Percentiles rank a stretch among this genome's conserved stretches.
Conservation (phyloP, 2,113 vertebrate genomes). For the Ariopsis seemanni region DNA sequence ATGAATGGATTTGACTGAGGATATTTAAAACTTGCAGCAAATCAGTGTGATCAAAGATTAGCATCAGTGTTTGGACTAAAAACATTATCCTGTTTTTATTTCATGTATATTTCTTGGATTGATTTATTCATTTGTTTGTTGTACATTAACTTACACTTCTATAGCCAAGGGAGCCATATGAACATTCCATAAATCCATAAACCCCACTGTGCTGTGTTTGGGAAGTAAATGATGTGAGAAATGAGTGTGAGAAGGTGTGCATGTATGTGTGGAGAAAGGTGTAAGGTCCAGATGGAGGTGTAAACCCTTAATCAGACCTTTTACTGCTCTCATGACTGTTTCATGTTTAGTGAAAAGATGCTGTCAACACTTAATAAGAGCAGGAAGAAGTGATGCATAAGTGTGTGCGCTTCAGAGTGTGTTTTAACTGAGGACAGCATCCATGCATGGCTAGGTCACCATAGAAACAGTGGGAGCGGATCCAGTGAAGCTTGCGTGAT, state of each 20-base stretch:
- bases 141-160: background rate
- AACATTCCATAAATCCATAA: background rate
- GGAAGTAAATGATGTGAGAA: background rate
- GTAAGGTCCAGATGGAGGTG: background rate
- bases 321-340: background rate
- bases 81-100: background rate
- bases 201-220: background rate
- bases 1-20: background rate
- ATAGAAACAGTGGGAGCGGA: slow-evolving; percentile 61
- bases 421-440: slow-evolving; percentile 51
- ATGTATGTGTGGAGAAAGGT: background rate
- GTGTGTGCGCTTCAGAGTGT: slow-evolving; percentile 13
- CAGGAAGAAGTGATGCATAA: slow-evolving; percentile 15
- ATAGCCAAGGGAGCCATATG: background rate
- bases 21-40: background rate
- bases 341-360: slow-evolving; percentile 8
- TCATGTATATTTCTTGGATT: background rate
- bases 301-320: slow-evolving; percentile 6
- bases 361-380: slow-evolving; percentile 25
- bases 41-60: slow-evolving; percentile 1
- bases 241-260: background rate
- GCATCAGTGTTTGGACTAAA: background rate
- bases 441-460: slow-evolving; percentile 57
- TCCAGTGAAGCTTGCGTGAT: slow-evolving; percentile 12
- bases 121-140: background rate